Evolutionary conservation across 2,888 invertebrate species (phyloP).

Genomic region (Euplagia quadripunctaria): DNA sequence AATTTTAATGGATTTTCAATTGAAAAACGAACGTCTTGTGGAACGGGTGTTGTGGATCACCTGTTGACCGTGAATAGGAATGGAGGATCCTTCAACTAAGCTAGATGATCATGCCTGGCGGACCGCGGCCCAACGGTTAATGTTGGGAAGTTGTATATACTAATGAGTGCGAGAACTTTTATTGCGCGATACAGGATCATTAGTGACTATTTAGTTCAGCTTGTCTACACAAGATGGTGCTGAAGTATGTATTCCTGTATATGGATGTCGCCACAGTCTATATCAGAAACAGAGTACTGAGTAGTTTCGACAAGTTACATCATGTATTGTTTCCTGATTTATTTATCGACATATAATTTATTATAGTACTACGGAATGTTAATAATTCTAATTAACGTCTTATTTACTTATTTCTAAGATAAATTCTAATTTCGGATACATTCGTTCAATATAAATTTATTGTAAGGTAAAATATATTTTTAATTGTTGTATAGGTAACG

Average conservation of each 20-base stretch:
- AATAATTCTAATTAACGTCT: not conserved
- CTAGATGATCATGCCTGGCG: no score
- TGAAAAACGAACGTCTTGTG: not conserved
- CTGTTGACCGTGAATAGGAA: no score
- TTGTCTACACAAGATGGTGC: not conserved
- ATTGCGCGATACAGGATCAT: not conserved
- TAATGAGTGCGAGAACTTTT: not conserved
- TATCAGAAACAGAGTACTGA: not conserved
- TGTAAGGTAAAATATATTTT: not conserved
- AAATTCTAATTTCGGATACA: not conserved
- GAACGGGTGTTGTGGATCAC: not conserved
- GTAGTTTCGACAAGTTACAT: not conserved
- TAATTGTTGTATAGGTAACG: not conserved
- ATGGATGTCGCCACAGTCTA: not conserved
- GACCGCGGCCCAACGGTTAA: not conserved
- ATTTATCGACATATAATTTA: not conserved
- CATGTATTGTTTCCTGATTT: not conserved
- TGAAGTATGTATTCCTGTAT: not conserved
- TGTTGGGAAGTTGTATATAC: not conserved
- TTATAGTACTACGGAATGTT: slow-evolving; percentile 17
- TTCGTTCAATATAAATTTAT: not conserved
- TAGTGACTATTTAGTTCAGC: not conserved
- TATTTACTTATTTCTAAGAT: not conserved
- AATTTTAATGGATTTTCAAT: not conserved
- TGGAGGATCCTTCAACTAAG: no score